Conservation (phyloP, 2,888 invertebrate genomes). For the Zaprionus lineosus region DNA sequence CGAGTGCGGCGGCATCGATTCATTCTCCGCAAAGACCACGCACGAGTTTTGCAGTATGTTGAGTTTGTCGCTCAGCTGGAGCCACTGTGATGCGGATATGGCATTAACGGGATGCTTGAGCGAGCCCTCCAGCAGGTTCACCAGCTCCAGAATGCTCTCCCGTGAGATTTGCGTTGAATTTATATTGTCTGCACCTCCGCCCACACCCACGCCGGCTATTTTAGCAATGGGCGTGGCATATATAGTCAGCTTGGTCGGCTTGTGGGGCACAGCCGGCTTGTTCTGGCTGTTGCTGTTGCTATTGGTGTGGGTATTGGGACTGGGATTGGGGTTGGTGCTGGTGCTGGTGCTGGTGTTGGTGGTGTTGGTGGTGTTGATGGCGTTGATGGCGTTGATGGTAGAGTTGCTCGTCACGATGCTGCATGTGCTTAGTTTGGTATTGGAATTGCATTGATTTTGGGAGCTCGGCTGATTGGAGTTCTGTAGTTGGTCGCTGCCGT, state of each 20-base stretch:
- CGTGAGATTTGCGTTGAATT: slow-evolving; percentile 83
- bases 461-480: neutral
- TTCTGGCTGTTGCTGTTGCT: slow-evolving; percentile 70
- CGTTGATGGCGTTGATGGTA: slow-evolving; percentile 33
- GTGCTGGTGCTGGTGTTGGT: slow-evolving; percentile 28
- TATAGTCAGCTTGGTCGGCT: slow-evolving; percentile 86
- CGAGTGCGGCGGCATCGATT: slow-evolving; percentile 90
- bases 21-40: slow-evolving; percentile 91
- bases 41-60: slow-evolving; percentile 92
- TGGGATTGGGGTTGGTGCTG: slow-evolving; percentile 27
- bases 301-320: slow-evolving; percentile 31
- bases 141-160: slow-evolving; percentile 87
- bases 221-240: slow-evolving; percentile 90
- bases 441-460: slow-evolving; percentile 31
- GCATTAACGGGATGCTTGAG: slow-evolving; percentile 84
- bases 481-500: slow-evolving; percentile 47
- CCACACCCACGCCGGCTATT: slow-evolving; percentile 55
- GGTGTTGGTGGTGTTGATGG: too few relatives aligned
- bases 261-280: slow-evolving; percentile 89
- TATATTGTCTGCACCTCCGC: slow-evolving; percentile 79
- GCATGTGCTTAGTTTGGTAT: slow-evolving; percentile 41
- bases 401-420: slow-evolving; percentile 41
- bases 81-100: slow-evolving; percentile 87
- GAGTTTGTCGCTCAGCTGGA: slow-evolving; percentile 91
- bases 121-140: slow-evolving; percentile 86